Evolutionary conservation across 2,888 invertebrate species (phyloP).

Genomic region (Lycaena phlaeas): DNA sequence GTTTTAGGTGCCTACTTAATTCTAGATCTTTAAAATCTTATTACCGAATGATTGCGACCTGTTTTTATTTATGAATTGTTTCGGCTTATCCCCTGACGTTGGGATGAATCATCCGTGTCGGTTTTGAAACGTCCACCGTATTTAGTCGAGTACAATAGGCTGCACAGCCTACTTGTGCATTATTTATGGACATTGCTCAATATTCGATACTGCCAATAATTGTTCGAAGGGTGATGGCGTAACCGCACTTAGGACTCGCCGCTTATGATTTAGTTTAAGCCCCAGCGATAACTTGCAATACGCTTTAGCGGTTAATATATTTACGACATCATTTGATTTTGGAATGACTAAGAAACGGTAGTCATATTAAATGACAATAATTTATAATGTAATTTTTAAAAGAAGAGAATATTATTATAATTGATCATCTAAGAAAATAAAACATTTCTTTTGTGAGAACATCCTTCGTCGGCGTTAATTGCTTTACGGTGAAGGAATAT

Average conservation of each 20-base stretch:
- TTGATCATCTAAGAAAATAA: too few relatives aligned
- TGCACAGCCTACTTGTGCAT: conserved; percentile 24
- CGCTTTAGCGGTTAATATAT: not conserved
- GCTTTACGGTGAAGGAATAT: too few relatives aligned
- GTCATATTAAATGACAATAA: too few relatives aligned
- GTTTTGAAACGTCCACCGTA: conserved; percentile 24
- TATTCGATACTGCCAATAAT: conserved; percentile 8
- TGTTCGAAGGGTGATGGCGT: not conserved
- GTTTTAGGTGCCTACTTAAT: too few relatives aligned
- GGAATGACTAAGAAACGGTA: too few relatives aligned
- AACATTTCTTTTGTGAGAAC: too few relatives aligned
- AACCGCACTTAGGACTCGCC: not conserved
- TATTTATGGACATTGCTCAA: conserved; percentile 26
- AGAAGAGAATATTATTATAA: too few relatives aligned
- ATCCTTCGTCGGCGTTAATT: too few relatives aligned
- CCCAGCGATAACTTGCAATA: not conserved
- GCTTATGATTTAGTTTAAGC: not conserved
- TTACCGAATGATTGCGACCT: too few relatives aligned
- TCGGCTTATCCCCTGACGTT: not conserved
- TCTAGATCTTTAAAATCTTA: too few relatives aligned
- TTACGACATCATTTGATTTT: too few relatives aligned
- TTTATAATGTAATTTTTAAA: too few relatives aligned
- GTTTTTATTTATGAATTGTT: not conserved
- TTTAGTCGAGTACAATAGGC: conserved; percentile 36
- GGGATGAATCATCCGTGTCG: conserved; percentile 14